Conservation (phyloP, 92 coral and sea anemone species). For the Porites divaricata region DNA sequence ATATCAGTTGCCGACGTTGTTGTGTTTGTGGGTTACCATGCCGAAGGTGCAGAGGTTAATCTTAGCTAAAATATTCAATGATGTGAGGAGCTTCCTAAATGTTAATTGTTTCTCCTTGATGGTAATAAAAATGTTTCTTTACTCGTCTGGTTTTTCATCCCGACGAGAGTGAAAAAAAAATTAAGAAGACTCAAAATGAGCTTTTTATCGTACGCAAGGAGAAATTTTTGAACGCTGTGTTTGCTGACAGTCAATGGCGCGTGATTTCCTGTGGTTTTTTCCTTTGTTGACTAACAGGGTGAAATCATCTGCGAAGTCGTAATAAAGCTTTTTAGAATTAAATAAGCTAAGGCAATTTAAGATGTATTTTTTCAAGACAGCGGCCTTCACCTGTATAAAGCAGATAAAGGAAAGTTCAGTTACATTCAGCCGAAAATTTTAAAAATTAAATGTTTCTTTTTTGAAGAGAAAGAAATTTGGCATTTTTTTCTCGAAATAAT, state of each 20-base stretch:
- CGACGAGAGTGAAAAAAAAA: not conserved
- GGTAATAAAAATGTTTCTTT: not conserved
- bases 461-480: too few species aligned
- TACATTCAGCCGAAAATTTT: too few species aligned
- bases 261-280: not conserved
- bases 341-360: too few species aligned
- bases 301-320: not conserved
- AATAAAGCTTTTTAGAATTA: too few species aligned
- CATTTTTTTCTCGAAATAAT: too few species aligned
- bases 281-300: not conserved
- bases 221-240: not conserved
- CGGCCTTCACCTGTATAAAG: too few species aligned
- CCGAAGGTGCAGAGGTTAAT: not conserved
- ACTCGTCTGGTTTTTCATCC: too few species aligned
- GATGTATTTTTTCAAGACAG: too few species aligned
- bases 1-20: not conserved
- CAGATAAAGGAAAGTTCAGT: too few species aligned
- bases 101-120: not conserved
- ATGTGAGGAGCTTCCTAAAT: not conserved
- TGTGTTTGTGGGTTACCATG: conserved; percentile 27
- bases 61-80: not conserved
- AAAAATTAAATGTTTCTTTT: too few species aligned
- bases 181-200: too few species aligned
- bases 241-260: not conserved
- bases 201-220: not conserved